Conservation (phyloP, 2,113 vertebrate genomes). For the Camelus bactrianus region DNA sequence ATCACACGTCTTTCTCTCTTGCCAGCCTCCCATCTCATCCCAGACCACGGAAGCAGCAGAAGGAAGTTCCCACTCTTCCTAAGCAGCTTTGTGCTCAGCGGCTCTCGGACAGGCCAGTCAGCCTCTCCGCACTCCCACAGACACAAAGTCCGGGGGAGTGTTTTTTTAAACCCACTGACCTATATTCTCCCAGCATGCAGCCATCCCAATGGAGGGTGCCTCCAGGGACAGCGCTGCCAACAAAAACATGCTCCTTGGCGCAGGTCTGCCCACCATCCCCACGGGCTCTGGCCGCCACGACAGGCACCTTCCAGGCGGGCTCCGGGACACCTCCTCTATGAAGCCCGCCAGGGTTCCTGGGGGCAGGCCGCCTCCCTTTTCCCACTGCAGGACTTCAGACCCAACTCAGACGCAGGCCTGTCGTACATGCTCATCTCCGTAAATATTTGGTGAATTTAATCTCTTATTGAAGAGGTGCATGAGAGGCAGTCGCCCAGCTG, state of each 20-base stretch:
- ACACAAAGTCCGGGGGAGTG: neutral
- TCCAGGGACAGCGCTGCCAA: neutral
- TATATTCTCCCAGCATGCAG: neutral
- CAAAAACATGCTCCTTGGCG: neutral
- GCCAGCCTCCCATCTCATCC: accelerated
- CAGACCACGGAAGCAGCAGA: accelerated
- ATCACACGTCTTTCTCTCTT: accelerated
- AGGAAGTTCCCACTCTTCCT: accelerated
- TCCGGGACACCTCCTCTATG: neutral
- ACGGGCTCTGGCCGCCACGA: accelerated
- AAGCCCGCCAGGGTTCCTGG: neutral
- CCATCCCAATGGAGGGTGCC: neutral
- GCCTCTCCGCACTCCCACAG: neutral
- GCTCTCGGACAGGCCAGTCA: accelerated
- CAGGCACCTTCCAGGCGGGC: too few relatives aligned
- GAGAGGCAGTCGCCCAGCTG: accelerated
- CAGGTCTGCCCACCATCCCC: neutral
- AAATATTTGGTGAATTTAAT: accelerated
- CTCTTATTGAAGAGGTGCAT: accelerated
- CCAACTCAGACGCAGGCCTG: accelerated
- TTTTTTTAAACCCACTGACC: slow-evolving; percentile 44
- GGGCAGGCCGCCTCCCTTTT: neutral
- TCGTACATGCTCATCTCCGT: accelerated
- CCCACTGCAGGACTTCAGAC: accelerated
- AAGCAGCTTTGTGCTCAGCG: neutral